phyloP scores from a whole-genome alignment of 2,888 invertebrate genomes.

The Brachyptera risi region DNA sequence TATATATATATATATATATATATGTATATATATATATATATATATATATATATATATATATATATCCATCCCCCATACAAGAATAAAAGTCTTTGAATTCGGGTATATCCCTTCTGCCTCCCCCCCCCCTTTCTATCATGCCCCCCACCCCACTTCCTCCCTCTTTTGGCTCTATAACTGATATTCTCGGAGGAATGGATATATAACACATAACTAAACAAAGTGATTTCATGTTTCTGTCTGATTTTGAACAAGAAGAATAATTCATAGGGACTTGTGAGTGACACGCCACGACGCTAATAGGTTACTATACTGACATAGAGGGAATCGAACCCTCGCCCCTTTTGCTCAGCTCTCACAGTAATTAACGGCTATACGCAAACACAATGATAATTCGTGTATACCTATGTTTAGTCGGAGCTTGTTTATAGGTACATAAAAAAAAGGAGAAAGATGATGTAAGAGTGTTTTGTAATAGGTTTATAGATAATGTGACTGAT shows the following conservation, averaged over 20 bases:
- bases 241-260: slow-evolving; percentile 30
- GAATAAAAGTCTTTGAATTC: slow-evolving; percentile 13
- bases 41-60: background rate
- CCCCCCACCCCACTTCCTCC: background rate
- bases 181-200: background rate
- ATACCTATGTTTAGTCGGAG: too few species aligned
- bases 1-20: background rate
- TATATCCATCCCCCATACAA: slow-evolving; percentile 12
- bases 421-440: too few species aligned
- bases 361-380: too few species aligned
- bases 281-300: slow-evolving; percentile 12
- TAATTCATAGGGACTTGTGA: slow-evolving; percentile 28
- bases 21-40: background rate
- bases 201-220: slow-evolving; percentile 5
- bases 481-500: too few species aligned
- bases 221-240: slow-evolving; percentile 30
- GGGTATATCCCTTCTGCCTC: background rate
- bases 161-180: background rate
- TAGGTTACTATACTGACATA: slow-evolving; percentile 5
- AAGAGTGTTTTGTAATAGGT: too few species aligned
- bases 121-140: background rate
- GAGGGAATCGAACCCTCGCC: slow-evolving; percentile 15
- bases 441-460: too few species aligned
- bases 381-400: too few species aligned
- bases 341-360: slow-evolving; percentile 17